These are phyloP conservation scores for Phymorhynchus buccinoides DNA, from an alignment of 1,140 invertebrate genomes.

Conservation along the genomic window DNA sequence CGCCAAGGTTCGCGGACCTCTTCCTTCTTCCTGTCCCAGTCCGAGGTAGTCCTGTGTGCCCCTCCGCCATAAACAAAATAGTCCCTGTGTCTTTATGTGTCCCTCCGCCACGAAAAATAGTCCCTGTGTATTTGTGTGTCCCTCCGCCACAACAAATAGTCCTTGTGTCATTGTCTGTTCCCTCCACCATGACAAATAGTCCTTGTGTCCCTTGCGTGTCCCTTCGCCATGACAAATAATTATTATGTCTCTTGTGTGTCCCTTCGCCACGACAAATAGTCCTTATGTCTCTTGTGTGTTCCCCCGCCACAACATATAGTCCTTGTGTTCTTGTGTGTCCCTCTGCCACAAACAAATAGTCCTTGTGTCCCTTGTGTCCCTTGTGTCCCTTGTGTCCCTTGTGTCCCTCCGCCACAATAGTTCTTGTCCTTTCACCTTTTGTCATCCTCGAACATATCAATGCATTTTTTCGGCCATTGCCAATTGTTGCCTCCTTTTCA, in stretches of 20 bases:
- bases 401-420: too few species aligned
- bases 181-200: background rate
- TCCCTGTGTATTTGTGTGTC: background rate
- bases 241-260: background rate
- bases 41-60: conserved; percentile 53
- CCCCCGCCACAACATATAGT: background rate
- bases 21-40: conserved; percentile 63
- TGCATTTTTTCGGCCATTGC: too few species aligned
- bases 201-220: background rate
- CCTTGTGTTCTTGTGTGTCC: too few species aligned
- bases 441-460: too few species aligned
- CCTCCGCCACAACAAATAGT: background rate
- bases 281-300: too few species aligned
- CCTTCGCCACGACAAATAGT: background rate
- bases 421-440: too few species aligned
- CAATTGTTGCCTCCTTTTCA: too few species aligned
- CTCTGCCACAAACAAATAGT: too few species aligned
- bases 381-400: too few species aligned
- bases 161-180: background rate
- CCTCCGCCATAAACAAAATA: conserved; percentile 1
- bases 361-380: too few species aligned
- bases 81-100: background rate
- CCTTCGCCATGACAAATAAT: background rate
- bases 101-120: background rate
- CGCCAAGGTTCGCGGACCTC: conserved; percentile 62